Evolutionary conservation across 2,888 invertebrate genomes (phyloP).

Genomic region (Catocala nupta): DNA sequence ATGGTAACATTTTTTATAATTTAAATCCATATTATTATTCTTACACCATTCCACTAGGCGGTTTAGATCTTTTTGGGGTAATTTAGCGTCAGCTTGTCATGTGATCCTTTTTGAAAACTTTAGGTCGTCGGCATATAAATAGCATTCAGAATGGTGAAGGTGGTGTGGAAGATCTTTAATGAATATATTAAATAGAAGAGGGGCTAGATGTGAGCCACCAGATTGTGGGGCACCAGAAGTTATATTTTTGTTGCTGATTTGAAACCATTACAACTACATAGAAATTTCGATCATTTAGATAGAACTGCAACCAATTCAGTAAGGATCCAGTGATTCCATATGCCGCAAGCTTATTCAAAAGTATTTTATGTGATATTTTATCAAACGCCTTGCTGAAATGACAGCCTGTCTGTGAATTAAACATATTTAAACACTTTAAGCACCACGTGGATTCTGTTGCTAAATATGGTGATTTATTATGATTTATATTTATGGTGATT

Average conservation of each 20-base stretch:
- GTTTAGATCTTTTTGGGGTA: not conserved
- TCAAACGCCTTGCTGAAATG: no score
- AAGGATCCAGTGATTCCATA: no score
- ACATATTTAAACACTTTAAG: no score
- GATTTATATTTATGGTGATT: no score
- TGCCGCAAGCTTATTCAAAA: no score
- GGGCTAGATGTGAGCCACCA: slow-evolving; percentile 21
- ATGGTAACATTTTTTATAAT: slow-evolving; percentile 2
- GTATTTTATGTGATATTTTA: no score
- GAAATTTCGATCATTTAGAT: no score
- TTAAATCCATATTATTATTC: slow-evolving; percentile 1
- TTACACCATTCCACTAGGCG: not conserved
- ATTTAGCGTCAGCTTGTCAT: not conserved
- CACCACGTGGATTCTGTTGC: no score
- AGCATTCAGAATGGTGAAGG: not conserved
- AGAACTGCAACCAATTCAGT: no score
- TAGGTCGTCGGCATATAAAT: slow-evolving; percentile 1
- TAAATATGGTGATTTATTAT: no score
- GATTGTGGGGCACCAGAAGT: slow-evolving; percentile 15
- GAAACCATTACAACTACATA: slow-evolving; percentile 33
- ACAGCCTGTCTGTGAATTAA: no score
- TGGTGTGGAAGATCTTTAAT: not conserved
- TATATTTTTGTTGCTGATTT: slow-evolving; percentile 3
- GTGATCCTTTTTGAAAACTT: not conserved
- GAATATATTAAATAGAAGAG: slow-evolving; percentile 4